Evolutionary conservation across 2,888 invertebrate genomes (phyloP), one percentile per base, ranked within the genome.

Genomic region (Brenthis daphne): DNA sequence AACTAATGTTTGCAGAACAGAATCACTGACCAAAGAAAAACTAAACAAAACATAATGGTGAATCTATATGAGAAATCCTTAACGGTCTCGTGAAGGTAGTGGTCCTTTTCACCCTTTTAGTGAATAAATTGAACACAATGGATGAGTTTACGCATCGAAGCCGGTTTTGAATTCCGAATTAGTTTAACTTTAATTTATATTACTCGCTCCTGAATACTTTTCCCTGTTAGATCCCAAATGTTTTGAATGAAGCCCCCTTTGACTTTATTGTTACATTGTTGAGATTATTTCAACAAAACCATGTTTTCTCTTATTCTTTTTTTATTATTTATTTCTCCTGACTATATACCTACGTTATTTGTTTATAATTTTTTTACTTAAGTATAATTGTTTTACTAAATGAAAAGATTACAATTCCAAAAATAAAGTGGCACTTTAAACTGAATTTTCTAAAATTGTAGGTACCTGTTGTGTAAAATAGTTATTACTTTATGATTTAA

Each of bases 61-160:
- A 68, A 65, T 67, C 57, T 73, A 64, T 66, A 58, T 61, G 20
- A 65, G 65, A 63, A 72, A 73, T 58, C 69, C 69, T 64, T 68
- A 70, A 73, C 67, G 72, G 63, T 70, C 55, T 57, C 63, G 53
- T 57, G 48, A 66, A 55, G 67, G 53, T 58, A 48, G 68, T 24
- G 79, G 76, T 78, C 79, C 77, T 79, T 70, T 81, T 76, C 76
- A 83, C 82, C 85, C 82, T 83, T 85, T 83, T 81, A 83, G 81
- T 73, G 78, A 72, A 74, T 73, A 76, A 77, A 76, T 75, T 74
- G 72, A 80, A 81, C 77, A 78, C 69, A 74, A 73, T 74, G 60
- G 74, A 68, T 57, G 72, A 74, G 72, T 74, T 71, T 68, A 67
- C 69, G 70, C 65, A 73, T 73, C 70, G 73, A 64, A 65, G 64